Base-by-base conservation (phyloP, 1,140 invertebrate species). In the Brachionus sp. region DNA sequence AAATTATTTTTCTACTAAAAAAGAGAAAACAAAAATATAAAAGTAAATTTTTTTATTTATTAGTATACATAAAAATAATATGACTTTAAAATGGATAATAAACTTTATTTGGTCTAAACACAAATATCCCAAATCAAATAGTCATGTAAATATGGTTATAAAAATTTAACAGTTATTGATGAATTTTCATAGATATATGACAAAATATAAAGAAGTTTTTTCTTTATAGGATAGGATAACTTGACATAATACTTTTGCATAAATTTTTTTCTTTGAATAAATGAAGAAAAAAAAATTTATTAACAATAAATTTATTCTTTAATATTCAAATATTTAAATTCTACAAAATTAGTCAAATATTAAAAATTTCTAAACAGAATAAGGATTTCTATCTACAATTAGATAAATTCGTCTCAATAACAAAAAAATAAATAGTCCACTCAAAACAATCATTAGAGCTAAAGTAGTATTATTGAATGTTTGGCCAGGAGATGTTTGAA, bases 311-410 rank as follows among this genome's bases (percentile, higher is more conserved):
- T 68, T 33, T 66, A 66, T 66, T 66, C 13, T 29, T 68, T 68
- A 64, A 64, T 64, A n/a, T 23, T 5, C 19, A 5, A 50, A 50
- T 50, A 57, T 70, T 70, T 70, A 9, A 37, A 70, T 70, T 70
- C 66, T 37, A 70, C 5, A 70, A 37, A 70, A 37, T 42, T 10
- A 57, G 16, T 57, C 50, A 23, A 57, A 70, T n/a, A 19, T 39
- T 70, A 7, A 29, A 16, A 37, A 35, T 37, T 46, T 29, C 29
- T 75, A 75, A 46, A 75, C 44, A 35, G 70, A 46, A 75, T 46
- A 75, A 25, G 70, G 42, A 35, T 75, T 19, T 19, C n/a, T 75
- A 75, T 75, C 70, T 75, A 75, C 70, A 75, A 75, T 75, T 75
- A 75, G 44, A 75, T 75, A 75, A 50, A 46, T 46, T 25, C 70